Evolutionary conservation across 2,888 invertebrate species (phyloP), one percentile per base, ranked within the genome.

Genomic region (Disparrhopalites patrizii): DNA sequence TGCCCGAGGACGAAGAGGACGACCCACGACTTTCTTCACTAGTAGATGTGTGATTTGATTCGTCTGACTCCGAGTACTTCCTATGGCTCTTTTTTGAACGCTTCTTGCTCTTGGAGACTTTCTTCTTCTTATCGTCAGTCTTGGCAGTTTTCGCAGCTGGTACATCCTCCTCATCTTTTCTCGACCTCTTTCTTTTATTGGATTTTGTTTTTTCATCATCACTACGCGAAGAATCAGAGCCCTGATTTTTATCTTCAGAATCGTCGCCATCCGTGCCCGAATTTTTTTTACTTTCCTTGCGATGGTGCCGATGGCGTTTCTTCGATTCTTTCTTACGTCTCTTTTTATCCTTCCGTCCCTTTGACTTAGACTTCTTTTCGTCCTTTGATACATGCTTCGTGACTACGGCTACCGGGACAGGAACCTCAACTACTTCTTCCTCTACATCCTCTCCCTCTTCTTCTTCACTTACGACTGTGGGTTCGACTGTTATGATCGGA

Each of bases 111-210:
- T 25, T 27, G 7, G 52, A n/a, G 23, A 54, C 27, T 30, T 20
- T 30, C 25, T 55, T 66, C 68, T 58, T 68, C 71, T 18, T 71
- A 62, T 20, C 76, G 73, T 66, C 79, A 79, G 50, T n/a, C 20
- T 43, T 43, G 20, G 8, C 40, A n/a, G 58, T 28, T 28, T 33
- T 62, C 30, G 38, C 28, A 15, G 23, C 27, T 27, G 30, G 25
- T 13, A 27, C 28, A n/a, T 61, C 47, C 25, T 7, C 28, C 38
- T 61, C 52, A 28, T 63, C 54, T 20, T 67, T 54, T 54, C 33
- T 65, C 15, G 15, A 18, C 18, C 2, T 52, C 57, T 25, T 65
- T 65, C 23, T 69, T 61, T 71, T 71, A 40, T 58, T 63, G 10
- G 67, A 61, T 50, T 69, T 69, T 13, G 30, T 68, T 57, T 50